These are phyloP conservation scores for Zingel zingel DNA, from an alignment of 2,113 vertebrate species.

Conservation along the genomic window DNA sequence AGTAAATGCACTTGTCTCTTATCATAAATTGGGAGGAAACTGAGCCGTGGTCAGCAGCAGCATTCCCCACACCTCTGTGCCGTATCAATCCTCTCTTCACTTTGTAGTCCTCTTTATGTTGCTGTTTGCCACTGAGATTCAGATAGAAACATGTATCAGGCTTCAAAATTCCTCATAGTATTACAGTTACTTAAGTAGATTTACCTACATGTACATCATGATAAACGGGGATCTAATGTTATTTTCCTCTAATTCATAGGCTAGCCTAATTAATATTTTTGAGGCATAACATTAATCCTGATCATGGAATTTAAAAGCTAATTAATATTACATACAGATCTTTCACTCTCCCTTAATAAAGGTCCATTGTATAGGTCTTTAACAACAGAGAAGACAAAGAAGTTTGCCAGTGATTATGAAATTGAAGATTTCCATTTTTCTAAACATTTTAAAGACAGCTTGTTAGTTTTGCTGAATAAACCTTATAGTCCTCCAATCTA, in stretches of 20 bases:
- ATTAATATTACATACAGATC: no score
- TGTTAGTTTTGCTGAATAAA: not conserved
- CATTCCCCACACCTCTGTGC: conserved; percentile 18
- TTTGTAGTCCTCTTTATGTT: conserved; percentile 19
- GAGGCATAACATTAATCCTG: not conserved
- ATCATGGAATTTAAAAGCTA: not conserved
- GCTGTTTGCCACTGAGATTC: conserved; percentile 20
- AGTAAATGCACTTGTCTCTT: conserved; percentile 57
- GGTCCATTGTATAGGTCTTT: not conserved
- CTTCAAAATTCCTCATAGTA: not conserved
- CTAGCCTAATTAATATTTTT: not conserved
- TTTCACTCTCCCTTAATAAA: not conserved
- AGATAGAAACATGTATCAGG: not conserved
- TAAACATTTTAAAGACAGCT: not conserved
- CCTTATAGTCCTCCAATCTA: not conserved
- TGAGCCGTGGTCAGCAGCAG: conserved; percentile 13
- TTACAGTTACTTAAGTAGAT: not conserved
- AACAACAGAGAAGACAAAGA: not conserved
- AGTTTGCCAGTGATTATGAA: not conserved
- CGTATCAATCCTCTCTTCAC: conserved; percentile 11
- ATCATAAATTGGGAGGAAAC: conserved; percentile 28
- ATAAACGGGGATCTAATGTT: not conserved
- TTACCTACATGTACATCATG: not conserved
- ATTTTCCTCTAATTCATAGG: not conserved
- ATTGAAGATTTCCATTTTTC: not conserved